Evolutionary conservation across 92 coral and sea anemone species (phyloP).

Genomic region (Nematostella vectensis): DNA sequence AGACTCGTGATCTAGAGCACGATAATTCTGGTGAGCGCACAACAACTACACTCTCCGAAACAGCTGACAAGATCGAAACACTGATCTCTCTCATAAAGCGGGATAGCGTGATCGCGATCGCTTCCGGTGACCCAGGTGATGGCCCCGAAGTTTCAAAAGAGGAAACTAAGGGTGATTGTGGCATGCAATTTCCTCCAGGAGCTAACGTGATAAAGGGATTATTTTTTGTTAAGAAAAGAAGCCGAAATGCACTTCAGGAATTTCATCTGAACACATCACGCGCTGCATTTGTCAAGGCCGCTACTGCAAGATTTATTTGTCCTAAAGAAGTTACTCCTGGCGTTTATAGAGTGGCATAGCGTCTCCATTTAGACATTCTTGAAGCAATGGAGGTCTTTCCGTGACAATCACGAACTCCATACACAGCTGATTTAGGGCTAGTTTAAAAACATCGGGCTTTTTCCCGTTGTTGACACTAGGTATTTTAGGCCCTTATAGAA

Average conservation of each 20-base stretch:
- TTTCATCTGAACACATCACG: background rate
- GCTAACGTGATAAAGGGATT: conserved; percentile 2
- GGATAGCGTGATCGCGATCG: conserved; percentile 17
- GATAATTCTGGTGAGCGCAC: background rate
- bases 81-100: conserved; percentile 2
- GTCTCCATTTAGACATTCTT: conserved; percentile 4
- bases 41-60: conserved; percentile 4
- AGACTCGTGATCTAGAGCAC: background rate
- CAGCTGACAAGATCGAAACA: background rate
- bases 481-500: too few relatives aligned
- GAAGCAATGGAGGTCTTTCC: conserved; percentile 1
- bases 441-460: too few relatives aligned
- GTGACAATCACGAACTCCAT: background rate
- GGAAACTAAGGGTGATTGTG: conserved; percentile 6
- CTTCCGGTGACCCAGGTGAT: conserved; percentile 15
- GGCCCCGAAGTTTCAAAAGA: conserved; percentile 8
- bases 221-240: background rate
- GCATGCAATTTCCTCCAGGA: conserved; percentile 9
- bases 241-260: background rate
- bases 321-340: background rate
- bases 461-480: too few relatives aligned
- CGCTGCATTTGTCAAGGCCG: conserved; percentile 3
- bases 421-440: background rate
- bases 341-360: background rate
- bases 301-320: conserved; percentile 8